Percentiles rank a stretch among this genome's conserved stretches.
These are phyloP conservation scores for Drosophila fulvimacula DNA, from an alignment of 2,888 invertebrate genomes.

Conservation along the genomic window DNA sequence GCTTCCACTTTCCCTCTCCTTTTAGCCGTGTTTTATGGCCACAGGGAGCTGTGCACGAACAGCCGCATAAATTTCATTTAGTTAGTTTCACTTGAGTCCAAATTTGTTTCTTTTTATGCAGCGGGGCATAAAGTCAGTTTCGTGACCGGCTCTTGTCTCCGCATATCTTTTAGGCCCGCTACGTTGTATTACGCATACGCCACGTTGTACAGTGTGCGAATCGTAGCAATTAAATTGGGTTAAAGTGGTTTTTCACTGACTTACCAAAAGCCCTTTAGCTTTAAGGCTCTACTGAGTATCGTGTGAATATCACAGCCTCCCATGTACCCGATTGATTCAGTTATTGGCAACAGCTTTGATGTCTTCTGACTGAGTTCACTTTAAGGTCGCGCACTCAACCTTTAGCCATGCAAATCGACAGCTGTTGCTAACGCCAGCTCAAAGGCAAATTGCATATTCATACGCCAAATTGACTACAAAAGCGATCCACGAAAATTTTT, in stretches of 20 bases:
- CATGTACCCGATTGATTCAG: slow-evolving; percentile 26
- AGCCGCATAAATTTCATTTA: slow-evolving; percentile 63
- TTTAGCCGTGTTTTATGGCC: slow-evolving; percentile 20
- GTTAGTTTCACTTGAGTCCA: slow-evolving; percentile 55
- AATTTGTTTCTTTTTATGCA: slow-evolving; percentile 34
- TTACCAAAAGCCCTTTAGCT: not conserved
- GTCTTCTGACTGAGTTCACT: slow-evolving; percentile 4
- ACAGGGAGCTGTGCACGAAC: slow-evolving; percentile 20
- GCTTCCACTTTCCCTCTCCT: not conserved
- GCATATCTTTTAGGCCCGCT: slow-evolving; percentile 12
- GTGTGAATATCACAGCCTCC: not conserved
- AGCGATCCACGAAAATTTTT: slow-evolving; percentile 30
- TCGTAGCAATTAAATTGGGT: slow-evolving; percentile 35
- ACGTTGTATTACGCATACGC: slow-evolving; percentile 68
- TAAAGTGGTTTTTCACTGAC: slow-evolving; percentile 11
- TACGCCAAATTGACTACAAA: slow-evolving; percentile 53
- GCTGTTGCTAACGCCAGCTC: slow-evolving; percentile 11
- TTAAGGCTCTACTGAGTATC: not conserved
- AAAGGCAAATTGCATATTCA: slow-evolving; percentile 64
- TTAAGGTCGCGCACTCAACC: slow-evolving; percentile 9
- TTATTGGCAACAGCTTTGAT: slow-evolving; percentile 33
- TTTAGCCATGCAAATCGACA: slow-evolving; percentile 29
- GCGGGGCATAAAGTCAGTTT: slow-evolving; percentile 32
- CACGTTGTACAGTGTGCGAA: slow-evolving; percentile 16
- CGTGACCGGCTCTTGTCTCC: slow-evolving; percentile 14